Evolutionary conservation across 2,888 invertebrate species (phyloP).

Genomic region (Nesidiocoris tenuis): DNA sequence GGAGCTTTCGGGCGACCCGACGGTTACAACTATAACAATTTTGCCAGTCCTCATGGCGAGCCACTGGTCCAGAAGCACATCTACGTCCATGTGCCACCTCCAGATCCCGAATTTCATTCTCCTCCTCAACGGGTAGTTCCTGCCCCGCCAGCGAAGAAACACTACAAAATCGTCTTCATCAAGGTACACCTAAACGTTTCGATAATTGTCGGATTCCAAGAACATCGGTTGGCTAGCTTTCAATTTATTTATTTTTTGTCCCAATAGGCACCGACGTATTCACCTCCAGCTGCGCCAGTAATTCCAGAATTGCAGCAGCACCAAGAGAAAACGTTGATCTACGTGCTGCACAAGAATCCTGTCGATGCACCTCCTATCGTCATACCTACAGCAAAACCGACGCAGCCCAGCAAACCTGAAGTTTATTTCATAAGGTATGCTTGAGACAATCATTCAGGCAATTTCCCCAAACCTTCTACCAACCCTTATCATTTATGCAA

Average conservation of each 20-base stretch:
- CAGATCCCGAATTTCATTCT: conserved; percentile 50
- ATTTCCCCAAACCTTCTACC: too few relatives aligned
- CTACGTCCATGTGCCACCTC: conserved; percentile 52
- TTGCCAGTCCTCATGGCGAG: conserved; percentile 36
- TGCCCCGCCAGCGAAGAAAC: conserved; percentile 51
- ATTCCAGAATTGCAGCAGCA: conserved; percentile 51
- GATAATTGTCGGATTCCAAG: too few relatives aligned
- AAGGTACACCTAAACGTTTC: too few relatives aligned
- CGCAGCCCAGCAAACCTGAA: conserved; percentile 51
- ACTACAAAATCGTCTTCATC: conserved; percentile 52
- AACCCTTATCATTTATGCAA: too few relatives aligned
- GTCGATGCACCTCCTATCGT: conserved; percentile 51
- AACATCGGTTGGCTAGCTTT: too few relatives aligned
- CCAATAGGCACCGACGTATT: conserved; percentile 49
- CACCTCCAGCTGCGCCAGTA: conserved; percentile 49
- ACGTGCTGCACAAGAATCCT: conserved; percentile 51
- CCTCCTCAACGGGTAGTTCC: conserved; percentile 50
- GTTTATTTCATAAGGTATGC: conserved; percentile 51
- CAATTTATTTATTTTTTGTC: too few relatives aligned
- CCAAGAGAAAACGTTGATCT: conserved; percentile 51
- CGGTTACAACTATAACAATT: conserved; percentile 41
- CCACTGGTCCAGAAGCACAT: conserved; percentile 51
- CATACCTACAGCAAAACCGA: conserved; percentile 50
- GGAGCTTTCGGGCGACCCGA: conserved; percentile 41
- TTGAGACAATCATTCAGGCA: too few relatives aligned